Evolutionary conservation across 2,113 vertebrate genomes (phyloP).

Genomic region (Sinocyclocheilus maitianheensis): DNA sequence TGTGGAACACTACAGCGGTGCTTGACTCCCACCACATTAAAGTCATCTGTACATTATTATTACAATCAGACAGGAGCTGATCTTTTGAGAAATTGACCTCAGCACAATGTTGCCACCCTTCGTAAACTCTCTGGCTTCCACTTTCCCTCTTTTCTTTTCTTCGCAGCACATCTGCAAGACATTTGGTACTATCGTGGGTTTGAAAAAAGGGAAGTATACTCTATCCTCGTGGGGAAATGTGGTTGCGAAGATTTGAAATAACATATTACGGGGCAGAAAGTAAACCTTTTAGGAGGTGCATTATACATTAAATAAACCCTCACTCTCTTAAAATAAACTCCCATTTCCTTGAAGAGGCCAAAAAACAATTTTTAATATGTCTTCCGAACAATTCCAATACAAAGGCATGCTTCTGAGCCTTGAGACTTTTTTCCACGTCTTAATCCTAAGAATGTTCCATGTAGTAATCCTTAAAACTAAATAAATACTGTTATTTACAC

Average conservation of each 20-base stretch:
- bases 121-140: slow-evolving; percentile 1
- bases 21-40: slow-evolving; percentile 10
- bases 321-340: slow-evolving; percentile 78
- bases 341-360: slow-evolving; percentile 71
- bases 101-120: slow-evolving; percentile 48
- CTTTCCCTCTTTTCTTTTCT: slow-evolving; percentile 38
- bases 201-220: slow-evolving; percentile 66
- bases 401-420: slow-evolving; percentile 50
- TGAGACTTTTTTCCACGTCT: not conserved
- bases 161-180: slow-evolving; percentile 74
- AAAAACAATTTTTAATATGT: slow-evolving; percentile 63
- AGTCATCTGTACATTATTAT: slow-evolving; percentile 14
- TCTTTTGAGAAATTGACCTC: slow-evolving; percentile 46
- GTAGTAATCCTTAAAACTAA: not conserved
- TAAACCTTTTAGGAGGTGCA: slow-evolving; percentile 80
- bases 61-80: slow-evolving; percentile 32
- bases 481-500: not conserved
- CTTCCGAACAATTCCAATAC: slow-evolving; percentile 68
- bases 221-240: slow-evolving; percentile 76
- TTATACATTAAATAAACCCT: slow-evolving; percentile 76
- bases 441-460: not conserved
- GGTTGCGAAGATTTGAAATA: slow-evolving; percentile 77
- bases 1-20: not conserved
- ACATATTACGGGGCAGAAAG: slow-evolving; percentile 76
- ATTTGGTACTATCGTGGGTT: slow-evolving; percentile 73